Percentiles rank a stretch among this genome's conserved stretches.
These are phyloP conservation scores for Drosophila hydei DNA, from an alignment of 1,140 invertebrate species.

Conservation along the genomic window DNA sequence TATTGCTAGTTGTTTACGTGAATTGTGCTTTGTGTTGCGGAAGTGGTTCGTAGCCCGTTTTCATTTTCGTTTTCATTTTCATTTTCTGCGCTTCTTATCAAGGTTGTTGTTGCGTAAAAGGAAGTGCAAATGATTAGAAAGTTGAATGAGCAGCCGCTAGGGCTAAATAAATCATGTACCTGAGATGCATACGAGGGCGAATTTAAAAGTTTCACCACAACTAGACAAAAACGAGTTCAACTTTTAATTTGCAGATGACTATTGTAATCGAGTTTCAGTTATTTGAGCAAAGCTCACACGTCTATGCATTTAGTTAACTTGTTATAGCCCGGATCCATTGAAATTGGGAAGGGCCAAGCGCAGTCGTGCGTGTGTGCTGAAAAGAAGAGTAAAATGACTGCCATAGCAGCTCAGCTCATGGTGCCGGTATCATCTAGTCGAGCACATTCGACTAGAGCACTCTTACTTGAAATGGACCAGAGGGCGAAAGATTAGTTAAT, in stretches of 20 bases:
- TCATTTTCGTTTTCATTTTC: conserved; percentile 63
- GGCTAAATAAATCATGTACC: conserved; percentile 23
- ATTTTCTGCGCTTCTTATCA: conserved; percentile 60
- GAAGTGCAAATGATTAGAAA: conserved; percentile 81
- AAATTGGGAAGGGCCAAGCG: too few relatives aligned
- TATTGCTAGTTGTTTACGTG: conserved; percentile 8
- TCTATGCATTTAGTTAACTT: too few relatives aligned
- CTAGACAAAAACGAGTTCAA: background rate
- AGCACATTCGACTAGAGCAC: too few relatives aligned
- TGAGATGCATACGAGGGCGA: conserved; percentile 41
- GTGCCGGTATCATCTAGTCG: too few relatives aligned
- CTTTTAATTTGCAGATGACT: background rate
- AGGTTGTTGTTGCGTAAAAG: conserved; percentile 81
- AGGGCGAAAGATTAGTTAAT: too few relatives aligned
- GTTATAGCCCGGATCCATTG: too few relatives aligned
- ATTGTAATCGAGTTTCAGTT: too few relatives aligned
- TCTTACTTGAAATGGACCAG: too few relatives aligned
- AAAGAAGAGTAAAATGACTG: too few relatives aligned
- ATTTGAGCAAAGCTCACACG: too few relatives aligned
- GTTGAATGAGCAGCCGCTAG: conserved; percentile 43
- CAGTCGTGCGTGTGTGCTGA: too few relatives aligned
- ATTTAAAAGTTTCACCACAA: background rate
- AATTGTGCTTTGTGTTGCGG: conserved; percentile 47
- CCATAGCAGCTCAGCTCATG: too few relatives aligned
- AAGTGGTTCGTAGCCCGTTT: conserved; percentile 63